Evolutionary conservation across 2,888 invertebrate genomes (phyloP), one percentile per base, ranked within the genome.

Genomic region (Netelia melanura): DNA sequence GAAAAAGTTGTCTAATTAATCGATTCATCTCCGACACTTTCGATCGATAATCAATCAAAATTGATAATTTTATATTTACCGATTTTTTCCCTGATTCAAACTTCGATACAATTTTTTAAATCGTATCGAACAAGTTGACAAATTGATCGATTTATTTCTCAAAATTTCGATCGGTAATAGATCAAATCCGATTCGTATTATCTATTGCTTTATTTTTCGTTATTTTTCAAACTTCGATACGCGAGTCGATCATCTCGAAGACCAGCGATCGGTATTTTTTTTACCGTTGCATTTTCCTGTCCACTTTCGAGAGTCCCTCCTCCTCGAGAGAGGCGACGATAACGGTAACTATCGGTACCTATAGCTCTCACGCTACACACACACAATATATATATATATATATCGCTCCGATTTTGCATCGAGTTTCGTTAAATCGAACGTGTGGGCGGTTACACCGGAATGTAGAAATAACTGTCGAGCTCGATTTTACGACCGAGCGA

Each of bases 231-330:
- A 25, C 23, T 64, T 52, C 48, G 6, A 44, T 54, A 70, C 44
- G 21, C 11, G 38, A 38, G 38, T 43, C 17, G 48, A 14, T 70
- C 74, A 21, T 70, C n/a, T 67, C 17, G 52, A 30, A 70, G 70
- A 23, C 75, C 38, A 48, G 14, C 25, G 65, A 38, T 78, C 43
- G 58, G 54, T 43, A 67, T 75, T 81, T 85, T 85, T 87, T 90
- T 88, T 90, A 90, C 91, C 90, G 91, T 91, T 91, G 89, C 86
- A 87, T 89, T 88, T 89, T 91, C 89, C 90, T 88, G 87, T 86
- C 87, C 83, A 91, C 88, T 82, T 82, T 85, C 71, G 65, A 79
- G 65, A 65, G 52, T 71, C 44, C 56, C 54, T 25, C 43, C 54
- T 48, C 48, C 14, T 14, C 11, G 61, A 78, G 30, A 48, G 72